Base-by-base conservation (phyloP, 2,113 vertebrate species). In the Arizona elegans region DNA sequence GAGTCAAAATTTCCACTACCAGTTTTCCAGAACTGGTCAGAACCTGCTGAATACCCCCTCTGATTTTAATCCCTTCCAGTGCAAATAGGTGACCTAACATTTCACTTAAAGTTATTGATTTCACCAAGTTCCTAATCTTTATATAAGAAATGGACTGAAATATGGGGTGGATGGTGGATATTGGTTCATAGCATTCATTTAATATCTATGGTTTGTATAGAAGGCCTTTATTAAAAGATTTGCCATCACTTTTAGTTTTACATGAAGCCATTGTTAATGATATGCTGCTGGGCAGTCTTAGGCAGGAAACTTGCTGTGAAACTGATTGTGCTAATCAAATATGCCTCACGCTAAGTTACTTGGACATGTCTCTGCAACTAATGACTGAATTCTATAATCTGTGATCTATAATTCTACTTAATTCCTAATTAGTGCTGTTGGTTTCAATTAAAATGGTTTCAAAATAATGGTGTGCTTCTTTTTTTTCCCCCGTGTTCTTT, bases 251-350 rank as follows among this genome's bases (percentile, higher is more conserved):
- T 92, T 96, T 0, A 38, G 0, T 81, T 89, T n/a, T 7, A 92
- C 3, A 88, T 43, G n/a, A 92, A 19, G 8, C n/a, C 0, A 0
- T 93, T 43, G 65, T 54, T 52, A 94, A 89, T 92, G 92, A n/a
- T 6, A 5, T 26, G 1, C 7, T 2, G 1, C 7, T 1, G 3
- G 75, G 88, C 92, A 65, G 87, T 38, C 47, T 59, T 2, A 75
- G 70, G 81, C 89, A 0, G 0, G 0, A 62, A 85, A 87, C 87
- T 50, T 65, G 21, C 8, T 4, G 13, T 6, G 33, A 89, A 59
- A 81, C 53, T 8, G 86, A 59, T 75, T 89, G 23, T 93, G 56
- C 6, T 90, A 87, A n/a, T 93, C 23, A 90, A 92, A 47, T 81
- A 55, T 23, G 23, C 56, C 86, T 17, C n/a, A 47, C 0, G 29